Conservation (phyloP, 2,113 vertebrate genomes). For the Sisor rabdophorus region DNA sequence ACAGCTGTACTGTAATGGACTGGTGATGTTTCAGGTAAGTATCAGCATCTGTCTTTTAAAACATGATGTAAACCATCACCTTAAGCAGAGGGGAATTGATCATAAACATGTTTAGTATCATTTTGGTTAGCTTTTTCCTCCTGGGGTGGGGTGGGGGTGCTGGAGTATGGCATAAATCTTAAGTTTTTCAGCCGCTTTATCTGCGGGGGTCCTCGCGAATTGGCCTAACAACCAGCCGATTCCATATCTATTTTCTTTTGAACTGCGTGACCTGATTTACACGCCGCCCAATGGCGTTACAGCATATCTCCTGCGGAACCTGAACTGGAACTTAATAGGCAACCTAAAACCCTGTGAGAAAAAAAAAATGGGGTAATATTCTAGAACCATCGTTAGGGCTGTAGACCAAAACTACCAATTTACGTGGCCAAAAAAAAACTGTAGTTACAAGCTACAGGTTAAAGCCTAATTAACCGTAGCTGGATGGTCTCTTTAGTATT, state of each 20-base stretch:
- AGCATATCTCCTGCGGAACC: not conserved
- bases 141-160: too few relatives aligned
- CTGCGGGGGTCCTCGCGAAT: not conserved
- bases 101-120: conserved; percentile 1
- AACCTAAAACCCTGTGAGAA: too few relatives aligned
- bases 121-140: not conserved
- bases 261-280: not conserved
- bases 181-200: not conserved
- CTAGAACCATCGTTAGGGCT: too few relatives aligned
- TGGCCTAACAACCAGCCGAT: not conserved
- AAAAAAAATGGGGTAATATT: too few relatives aligned
- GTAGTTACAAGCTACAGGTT: too few relatives aligned
- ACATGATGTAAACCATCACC: not conserved
- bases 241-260: not conserved
- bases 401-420: too few relatives aligned
- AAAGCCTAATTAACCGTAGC: too few relatives aligned
- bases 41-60: conserved; percentile 5
- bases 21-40: conserved; percentile 3
- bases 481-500: too few relatives aligned
- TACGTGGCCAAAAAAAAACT: too few relatives aligned
- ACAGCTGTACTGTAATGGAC: not conserved
- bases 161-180: not conserved
- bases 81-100: not conserved
- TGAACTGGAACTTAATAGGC: not conserved
- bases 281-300: not conserved